Evolutionary conservation across 2,113 vertebrate species (phyloP), one percentile per base, ranked within the genome.

Genomic region (Actinemys pallida): DNA sequence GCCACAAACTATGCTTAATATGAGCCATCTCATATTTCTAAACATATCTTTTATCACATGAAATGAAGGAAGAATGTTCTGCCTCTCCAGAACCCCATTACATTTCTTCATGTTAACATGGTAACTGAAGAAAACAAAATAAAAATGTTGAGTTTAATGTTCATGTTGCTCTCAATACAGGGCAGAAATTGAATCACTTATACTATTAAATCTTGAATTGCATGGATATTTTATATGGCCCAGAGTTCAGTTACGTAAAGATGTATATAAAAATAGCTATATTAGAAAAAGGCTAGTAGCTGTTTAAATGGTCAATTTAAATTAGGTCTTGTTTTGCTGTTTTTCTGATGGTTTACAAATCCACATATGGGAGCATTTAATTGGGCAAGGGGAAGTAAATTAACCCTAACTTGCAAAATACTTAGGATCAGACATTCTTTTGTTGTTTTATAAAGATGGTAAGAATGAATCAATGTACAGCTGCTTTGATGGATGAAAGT

Each of bases 41-140:
- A 82, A 91, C 22, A 81, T 5, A 3, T 6, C 72, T 86, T 90
- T 94, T 91, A 69, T 62, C n/a, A 91, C 54, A 86, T 35, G 10
- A 75, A 95, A 95, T 80, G 47, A 94, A 29, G 24, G 59, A 93
- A 92, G 14, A 53, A 0, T 72, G 17, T 8, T 83, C 5, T 54
- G 81, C 12, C 62, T 88, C 80, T 90, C 65, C 5, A 27, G 82
- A 86, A 82, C 69, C 13, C 39, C 56, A 17, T 3, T 90, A 81
- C 42, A 86, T 82, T 96, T 93, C 52, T 91, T 16, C 39, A 10
- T 42, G 69, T 82, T 87, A 91, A 80, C 27, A 49, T 19, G 76
- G 31, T 22, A 95, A 35, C 81, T 54, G 17, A 72, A 93, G 88
- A 88, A 84, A 57, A 2, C 0, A 83, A 11, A 83, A 47, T n/a